Evolutionary conservation across 2,113 vertebrate genomes (phyloP).

Genomic region (human (Homo sapiens)): GRCh38 chr7:88747501-88748000

Average conservation of each 20-base stretch:
- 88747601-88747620: not conserved
- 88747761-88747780: not conserved
- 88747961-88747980: not conserved
- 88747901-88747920: not conserved
- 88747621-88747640: not conserved
- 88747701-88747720: not conserved
- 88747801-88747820: not conserved
- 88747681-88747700: not conserved
- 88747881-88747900: not conserved
- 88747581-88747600: not conserved
- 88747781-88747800: not conserved
- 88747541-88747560: not conserved
- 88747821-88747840: not conserved
- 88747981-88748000: not conserved
- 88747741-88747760: not conserved
- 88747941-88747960: not conserved
- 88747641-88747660: not conserved
- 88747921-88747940: not conserved
- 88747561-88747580: not conserved
- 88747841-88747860: not conserved
- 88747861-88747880: not conserved
- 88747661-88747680: not conserved
- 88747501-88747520: not conserved
- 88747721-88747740: not conserved
- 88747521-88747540: not conserved